Base-by-base conservation (phyloP, 2,113 vertebrate species). In the Ornithorhynchus anatinus region DNA sequence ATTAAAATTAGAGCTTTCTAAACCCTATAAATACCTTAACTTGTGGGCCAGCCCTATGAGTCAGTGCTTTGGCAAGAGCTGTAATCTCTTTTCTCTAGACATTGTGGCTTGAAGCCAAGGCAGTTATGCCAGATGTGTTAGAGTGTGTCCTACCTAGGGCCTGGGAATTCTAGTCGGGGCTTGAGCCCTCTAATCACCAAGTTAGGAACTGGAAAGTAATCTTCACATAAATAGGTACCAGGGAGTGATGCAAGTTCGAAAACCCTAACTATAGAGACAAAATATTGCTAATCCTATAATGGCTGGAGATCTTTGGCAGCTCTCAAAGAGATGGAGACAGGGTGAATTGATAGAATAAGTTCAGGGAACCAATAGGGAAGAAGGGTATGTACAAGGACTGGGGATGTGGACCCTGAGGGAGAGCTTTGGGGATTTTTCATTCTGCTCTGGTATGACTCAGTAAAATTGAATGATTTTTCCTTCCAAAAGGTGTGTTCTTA, bases 241-340 rank as follows among this genome's bases (percentile, higher is more conserved):
- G 66, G 54, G 29, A 87, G 59, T 69, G 76, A 74, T 33, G 70
- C n/a, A 56, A 79, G 66, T 75, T 50, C 23, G 59, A 85, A 79
- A 82, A 79, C 57, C 78, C 76, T 84, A 65, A 78, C 57, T 76
- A 69, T 45, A 76, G 68, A 70, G 66, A 89, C 66, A 82, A 72
- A 85, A 87, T 77, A 76, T 40, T 62, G 52, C 71, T 89, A 88
- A 81, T 79, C 66, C 54, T 68, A 3, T 75, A 86, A 86, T 59
- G 88, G 75, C 33, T 66, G 64, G 52, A 77, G 66, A 72, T 54
- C 54, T 29, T 80, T 88, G 77, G 71, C 77, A 88, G 69, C 15
- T 50, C 5, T 84, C 72, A 84, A 79, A 65, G 70, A 66, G 15
- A 20, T 72, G 68, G 75, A 62, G 62, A 82, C 77, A 72, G 86